These are phyloP conservation scores for Andrena marginata DNA, from an alignment of 2,888 invertebrate genomes.

Conservation along the genomic window DNA sequence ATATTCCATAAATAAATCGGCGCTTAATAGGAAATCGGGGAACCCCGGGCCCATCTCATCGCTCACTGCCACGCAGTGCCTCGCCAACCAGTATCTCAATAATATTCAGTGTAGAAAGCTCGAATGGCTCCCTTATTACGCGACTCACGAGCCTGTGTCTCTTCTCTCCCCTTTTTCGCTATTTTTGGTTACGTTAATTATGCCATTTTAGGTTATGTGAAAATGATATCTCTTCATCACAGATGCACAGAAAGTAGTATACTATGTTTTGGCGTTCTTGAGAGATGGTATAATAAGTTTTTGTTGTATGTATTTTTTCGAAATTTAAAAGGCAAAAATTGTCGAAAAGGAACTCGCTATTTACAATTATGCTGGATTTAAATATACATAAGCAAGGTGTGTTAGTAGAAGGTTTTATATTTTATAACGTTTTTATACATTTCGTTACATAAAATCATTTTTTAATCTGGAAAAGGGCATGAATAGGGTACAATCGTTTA, in stretches of 20 bases:
- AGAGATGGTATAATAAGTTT: not conserved
- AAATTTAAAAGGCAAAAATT: not conserved
- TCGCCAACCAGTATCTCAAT: constrained; percentile 78
- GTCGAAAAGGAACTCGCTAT: too few relatives aligned
- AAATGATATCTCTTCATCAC: not conserved
- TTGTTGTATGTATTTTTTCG: not conserved
- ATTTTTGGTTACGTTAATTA: not conserved
- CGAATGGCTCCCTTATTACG: constrained; percentile 77
- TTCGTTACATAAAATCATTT: not conserved
- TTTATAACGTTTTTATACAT: not conserved
- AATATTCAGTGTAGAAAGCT: constrained; percentile 84
- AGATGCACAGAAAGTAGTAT: not conserved
- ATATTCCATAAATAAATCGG: constrained; percentile 84
- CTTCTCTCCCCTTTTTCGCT: constrained; percentile 9
- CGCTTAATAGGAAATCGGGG: constrained; percentile 83
- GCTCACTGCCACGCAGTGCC: constrained; percentile 78
- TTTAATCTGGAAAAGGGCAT: not conserved
- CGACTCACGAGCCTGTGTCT: constrained; percentile 30
- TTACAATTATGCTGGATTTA: not conserved
- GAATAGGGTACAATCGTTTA: constrained; percentile 15
- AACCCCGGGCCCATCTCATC: constrained; percentile 73
- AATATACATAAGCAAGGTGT: not conserved
- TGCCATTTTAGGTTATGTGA: not conserved
- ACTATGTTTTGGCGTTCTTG: not conserved
- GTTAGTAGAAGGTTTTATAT: not conserved